phyloP scores from a whole-genome alignment of 2,113 vertebrate species.

The Proterorhinus semilunaris region DNA sequence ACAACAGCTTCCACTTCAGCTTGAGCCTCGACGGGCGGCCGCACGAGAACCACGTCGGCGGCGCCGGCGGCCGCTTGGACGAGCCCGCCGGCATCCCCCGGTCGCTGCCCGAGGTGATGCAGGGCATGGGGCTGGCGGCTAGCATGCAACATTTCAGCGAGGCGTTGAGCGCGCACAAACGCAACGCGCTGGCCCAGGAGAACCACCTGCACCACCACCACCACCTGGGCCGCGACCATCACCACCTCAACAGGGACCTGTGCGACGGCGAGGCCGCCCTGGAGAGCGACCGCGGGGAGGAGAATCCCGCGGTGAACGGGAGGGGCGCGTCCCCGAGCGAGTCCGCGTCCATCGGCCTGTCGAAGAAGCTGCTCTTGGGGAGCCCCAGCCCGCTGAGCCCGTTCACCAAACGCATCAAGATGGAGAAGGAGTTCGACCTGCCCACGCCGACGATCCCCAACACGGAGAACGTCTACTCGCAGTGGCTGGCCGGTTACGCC shows the following conservation, averaged over 20 bases:
- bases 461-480: slow-evolving; percentile 98
- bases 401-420: slow-evolving; percentile 98
- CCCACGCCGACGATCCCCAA: slow-evolving; percentile 95
- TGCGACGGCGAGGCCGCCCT: slow-evolving; percentile 91
- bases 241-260: slow-evolving; percentile 80
- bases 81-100: slow-evolving; percentile 82
- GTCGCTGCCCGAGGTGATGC: slow-evolving; percentile 94
- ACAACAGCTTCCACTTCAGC: slow-evolving; percentile 90
- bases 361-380: slow-evolving; percentile 97
- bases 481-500: slow-evolving; percentile 98
- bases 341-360: slow-evolving; percentile 91
- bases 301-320: slow-evolving; percentile 87
- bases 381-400: slow-evolving; percentile 97
- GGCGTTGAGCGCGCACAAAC: slow-evolving; percentile 95
- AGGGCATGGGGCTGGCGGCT: slow-evolving; percentile 94
- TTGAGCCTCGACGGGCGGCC: slow-evolving; percentile 92
- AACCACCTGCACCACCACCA: slow-evolving; percentile 84
- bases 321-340: slow-evolving; percentile 94
- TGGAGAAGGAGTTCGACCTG: slow-evolving; percentile 98
- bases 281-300: slow-evolving; percentile 93
- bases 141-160: slow-evolving; percentile 99
- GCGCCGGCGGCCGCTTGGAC: slow-evolving; percentile 68
- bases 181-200: slow-evolving; percentile 87
- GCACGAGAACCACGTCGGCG: slow-evolving; percentile 86
- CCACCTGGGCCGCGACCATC: slow-evolving; percentile 62